Evolutionary conservation across 2,113 vertebrate genomes (phyloP).

Genomic region (Probosciger aterrimus): DNA sequence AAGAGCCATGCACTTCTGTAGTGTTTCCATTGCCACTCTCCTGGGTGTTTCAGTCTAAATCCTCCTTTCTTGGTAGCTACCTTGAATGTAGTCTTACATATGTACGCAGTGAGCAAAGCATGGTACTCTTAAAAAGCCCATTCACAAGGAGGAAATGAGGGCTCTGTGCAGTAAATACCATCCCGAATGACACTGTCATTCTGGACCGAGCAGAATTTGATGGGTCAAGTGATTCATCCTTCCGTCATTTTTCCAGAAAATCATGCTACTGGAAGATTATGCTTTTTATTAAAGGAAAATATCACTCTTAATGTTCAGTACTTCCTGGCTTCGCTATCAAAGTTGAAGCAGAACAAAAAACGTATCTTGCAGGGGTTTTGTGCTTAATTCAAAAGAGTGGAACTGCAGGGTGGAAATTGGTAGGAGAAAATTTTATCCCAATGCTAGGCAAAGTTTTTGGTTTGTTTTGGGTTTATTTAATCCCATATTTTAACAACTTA

Average conservation of each 20-base stretch:
- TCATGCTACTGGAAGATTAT: background rate
- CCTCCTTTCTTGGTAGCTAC: background rate
- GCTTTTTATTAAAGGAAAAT: slow-evolving; percentile 48
- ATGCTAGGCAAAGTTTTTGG: background rate
- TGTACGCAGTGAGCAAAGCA: fast-evolving
- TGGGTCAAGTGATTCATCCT: slow-evolving; percentile 30
- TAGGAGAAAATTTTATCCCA: background rate
- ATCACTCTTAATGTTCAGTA: background rate
- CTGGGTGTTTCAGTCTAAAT: background rate
- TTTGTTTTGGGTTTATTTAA: background rate
- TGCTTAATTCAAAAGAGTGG: background rate
- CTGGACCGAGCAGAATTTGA: background rate
- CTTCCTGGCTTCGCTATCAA: background rate
- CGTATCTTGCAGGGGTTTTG: background rate
- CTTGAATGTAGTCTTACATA: background rate
- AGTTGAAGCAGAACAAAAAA: background rate
- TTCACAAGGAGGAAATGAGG: background rate
- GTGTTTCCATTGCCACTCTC: background rate
- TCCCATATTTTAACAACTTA: background rate
- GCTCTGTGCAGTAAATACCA: background rate
- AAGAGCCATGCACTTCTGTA: fast-evolving
- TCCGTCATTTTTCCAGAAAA: background rate
- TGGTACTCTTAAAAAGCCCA: background rate
- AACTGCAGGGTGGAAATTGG: background rate
- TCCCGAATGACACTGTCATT: background rate